phyloP scores from a whole-genome alignment of 2,113 vertebrate genomes.

The Mohoua ochrocephala region DNA sequence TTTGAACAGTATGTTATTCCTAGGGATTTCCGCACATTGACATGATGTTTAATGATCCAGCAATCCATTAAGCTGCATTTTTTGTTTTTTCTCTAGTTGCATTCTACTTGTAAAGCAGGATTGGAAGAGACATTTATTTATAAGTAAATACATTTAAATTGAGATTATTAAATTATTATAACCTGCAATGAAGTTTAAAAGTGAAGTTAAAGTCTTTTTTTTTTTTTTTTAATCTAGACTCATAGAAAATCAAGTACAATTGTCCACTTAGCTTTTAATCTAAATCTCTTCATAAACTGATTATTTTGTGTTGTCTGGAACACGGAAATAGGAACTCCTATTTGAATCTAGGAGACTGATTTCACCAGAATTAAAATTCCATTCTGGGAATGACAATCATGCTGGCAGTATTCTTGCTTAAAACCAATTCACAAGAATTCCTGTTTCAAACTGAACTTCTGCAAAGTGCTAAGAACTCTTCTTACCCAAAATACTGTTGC shows the following conservation, averaged over 20 bases:
- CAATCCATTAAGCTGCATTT: background rate
- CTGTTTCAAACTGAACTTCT: background rate
- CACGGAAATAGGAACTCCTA: background rate
- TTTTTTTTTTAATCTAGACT: background rate
- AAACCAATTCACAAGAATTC: background rate
- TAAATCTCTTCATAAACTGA: background rate
- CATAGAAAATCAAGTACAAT: background rate
- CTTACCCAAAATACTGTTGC: background rate
- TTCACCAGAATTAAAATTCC: background rate
- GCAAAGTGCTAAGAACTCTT: background rate
- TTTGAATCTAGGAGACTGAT: background rate
- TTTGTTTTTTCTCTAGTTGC: background rate
- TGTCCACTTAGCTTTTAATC: background rate
- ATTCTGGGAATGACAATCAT: background rate
- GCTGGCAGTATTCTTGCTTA: background rate
- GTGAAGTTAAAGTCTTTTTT: background rate
- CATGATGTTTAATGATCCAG: background rate
- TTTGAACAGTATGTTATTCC: background rate
- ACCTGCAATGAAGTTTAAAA: background rate
- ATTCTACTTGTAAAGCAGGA: background rate
- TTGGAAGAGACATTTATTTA: background rate
- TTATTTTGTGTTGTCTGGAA: background rate
- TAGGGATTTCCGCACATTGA: background rate
- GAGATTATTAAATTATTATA: background rate
- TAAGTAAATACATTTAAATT: background rate